Evolutionary conservation across 2,113 vertebrate species (phyloP).

Genomic region (Marmota flaviventris): DNA sequence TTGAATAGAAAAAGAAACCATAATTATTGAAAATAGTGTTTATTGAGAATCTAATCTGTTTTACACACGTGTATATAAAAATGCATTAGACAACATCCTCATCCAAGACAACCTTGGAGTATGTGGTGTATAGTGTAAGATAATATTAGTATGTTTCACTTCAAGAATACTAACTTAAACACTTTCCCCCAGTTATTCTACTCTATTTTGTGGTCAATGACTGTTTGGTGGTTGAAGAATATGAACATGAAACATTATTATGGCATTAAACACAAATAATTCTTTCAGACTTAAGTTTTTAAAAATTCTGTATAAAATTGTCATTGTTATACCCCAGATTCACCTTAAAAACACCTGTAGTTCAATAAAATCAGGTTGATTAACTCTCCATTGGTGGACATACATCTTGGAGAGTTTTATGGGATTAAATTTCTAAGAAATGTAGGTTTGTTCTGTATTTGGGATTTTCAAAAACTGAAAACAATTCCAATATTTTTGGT

Average conservation of each 20-base stretch:
- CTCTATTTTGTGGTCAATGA: neutral
- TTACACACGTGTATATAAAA: neutral
- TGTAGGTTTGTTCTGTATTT: neutral
- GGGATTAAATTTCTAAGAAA: neutral
- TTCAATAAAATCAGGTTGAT: neutral
- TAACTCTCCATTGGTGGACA: neutral
- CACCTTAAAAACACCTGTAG: neutral
- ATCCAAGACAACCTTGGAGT: neutral
- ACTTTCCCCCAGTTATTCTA: neutral
- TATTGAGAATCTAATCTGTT: neutral
- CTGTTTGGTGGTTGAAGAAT: neutral
- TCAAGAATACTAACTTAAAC: neutral
- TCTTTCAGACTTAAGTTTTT: neutral
- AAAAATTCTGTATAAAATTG: neutral
- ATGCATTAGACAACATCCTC: neutral
- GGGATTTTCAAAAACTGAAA: neutral
- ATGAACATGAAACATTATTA: neutral
- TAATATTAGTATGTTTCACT: neutral
- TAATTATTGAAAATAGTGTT: neutral
- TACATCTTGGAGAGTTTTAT: fast-evolving
- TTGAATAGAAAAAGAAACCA: neutral
- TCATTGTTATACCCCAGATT: neutral
- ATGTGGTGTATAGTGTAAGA: neutral
- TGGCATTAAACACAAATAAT: constrained; percentile 24
- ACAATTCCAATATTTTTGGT: neutral